These are phyloP conservation scores for Uropsilus gracilis DNA, from an alignment of 2,113 vertebrate genomes.

Conservation along the genomic window DNA sequence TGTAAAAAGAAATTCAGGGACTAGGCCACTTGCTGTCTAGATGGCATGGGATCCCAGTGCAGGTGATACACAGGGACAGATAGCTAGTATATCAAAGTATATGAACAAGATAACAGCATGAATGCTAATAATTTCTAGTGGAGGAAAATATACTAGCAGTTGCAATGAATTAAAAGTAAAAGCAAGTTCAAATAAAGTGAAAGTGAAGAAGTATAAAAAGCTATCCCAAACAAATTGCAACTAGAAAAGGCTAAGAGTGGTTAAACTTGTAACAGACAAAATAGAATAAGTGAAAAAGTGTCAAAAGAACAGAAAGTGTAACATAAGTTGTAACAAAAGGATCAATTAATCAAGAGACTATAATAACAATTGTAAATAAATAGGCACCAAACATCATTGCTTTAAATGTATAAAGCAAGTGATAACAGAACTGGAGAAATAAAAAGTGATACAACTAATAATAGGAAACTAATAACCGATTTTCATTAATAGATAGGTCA, in stretches of 20 bases:
- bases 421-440: neutral
- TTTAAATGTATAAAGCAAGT: neutral
- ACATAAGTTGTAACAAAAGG: neutral
- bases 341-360: neutral
- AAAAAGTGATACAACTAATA: neutral
- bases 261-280: neutral
- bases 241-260: neutral
- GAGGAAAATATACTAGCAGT: neutral
- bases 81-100: neutral
- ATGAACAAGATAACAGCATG: neutral
- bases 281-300: neutral
- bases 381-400: neutral
- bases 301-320: neutral
- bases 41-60: neutral
- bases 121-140: neutral
- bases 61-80: neutral
- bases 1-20: neutral
- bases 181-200: neutral
- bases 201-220: neutral
- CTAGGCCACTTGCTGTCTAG: neutral
- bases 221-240: neutral
- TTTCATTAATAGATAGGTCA: neutral
- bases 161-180: neutral
- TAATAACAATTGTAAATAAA: neutral
- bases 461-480: neutral